Evolutionary conservation across 2,888 invertebrate species (phyloP).

Genomic region (Yponomeuta plumbellus): DNA sequence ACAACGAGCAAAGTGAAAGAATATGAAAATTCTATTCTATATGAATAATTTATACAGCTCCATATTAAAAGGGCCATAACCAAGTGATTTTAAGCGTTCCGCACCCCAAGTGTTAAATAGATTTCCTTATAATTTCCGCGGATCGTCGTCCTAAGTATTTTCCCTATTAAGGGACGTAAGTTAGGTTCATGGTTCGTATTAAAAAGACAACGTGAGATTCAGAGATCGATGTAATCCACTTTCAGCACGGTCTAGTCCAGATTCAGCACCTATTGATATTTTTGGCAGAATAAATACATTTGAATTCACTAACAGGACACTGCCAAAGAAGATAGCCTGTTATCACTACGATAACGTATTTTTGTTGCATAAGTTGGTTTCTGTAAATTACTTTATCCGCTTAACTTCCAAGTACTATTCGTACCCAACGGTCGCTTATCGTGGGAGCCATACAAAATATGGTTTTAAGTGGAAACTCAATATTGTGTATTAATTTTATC

Average conservation of each 20-base stretch:
- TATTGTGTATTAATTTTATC: constrained; percentile 38
- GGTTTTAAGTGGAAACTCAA: constrained; percentile 32
- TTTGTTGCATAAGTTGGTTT: background rate
- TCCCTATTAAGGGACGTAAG: no score
- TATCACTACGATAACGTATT: no score
- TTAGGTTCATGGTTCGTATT: no score
- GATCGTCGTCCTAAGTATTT: background rate
- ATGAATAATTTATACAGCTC: constrained; percentile 41
- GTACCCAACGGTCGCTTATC: background rate
- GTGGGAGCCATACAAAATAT: constrained; percentile 26
- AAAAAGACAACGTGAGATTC: no score
- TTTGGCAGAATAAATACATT: no score
- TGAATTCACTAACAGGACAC: no score
- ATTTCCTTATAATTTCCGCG: background rate
- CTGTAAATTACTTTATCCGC: background rate
- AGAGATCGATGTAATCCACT: no score
- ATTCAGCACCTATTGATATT: no score
- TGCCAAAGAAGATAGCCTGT: no score
- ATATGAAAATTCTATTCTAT: constrained; percentile 45
- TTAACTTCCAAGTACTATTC: background rate
- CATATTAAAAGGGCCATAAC: constrained; percentile 27
- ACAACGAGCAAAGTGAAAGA: constrained; percentile 39
- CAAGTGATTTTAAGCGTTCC: constrained; percentile 22
- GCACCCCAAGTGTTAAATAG: background rate
- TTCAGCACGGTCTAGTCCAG: no score